phyloP scores from a whole-genome alignment of 1,140 invertebrate species.

The Drosophila virilis region DNA sequence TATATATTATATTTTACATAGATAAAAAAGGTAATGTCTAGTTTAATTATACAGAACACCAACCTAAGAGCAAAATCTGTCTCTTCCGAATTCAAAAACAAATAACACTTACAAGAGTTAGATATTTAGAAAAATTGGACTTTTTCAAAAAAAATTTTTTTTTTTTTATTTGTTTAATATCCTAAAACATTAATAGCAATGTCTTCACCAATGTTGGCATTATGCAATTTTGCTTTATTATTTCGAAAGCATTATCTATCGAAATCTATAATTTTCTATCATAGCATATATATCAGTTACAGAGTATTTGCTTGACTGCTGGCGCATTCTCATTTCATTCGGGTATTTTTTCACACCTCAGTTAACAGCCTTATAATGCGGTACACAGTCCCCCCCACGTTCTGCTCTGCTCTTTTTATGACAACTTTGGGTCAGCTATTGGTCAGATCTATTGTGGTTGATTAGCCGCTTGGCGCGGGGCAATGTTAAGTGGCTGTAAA shows the following conservation, averaged over 20 bases:
- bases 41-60: no score
- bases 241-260: neutral
- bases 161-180: no score
- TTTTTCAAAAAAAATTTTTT: no score
- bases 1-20: neutral
- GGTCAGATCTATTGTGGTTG: constrained; percentile 47
- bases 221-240: no score
- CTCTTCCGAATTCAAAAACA: no score
- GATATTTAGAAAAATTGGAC: no score
- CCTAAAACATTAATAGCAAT: no score
- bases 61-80: no score
- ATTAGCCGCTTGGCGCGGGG: constrained; percentile 50
- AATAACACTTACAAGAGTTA: no score
- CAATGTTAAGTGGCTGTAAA: constrained; percentile 4
- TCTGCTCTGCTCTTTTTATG: constrained; percentile 34
- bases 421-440: constrained; percentile 46
- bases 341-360: constrained; percentile 65
- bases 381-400: neutral
- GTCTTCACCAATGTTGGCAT: no score
- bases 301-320: constrained; percentile 1
- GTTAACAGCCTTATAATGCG: constrained; percentile 53
- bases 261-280: neutral
- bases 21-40: no score
- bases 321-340: constrained; percentile 10
- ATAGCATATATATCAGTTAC: neutral